phyloP scores from a whole-genome alignment of 2,888 invertebrate genomes.

The Drosophila niveifrons region DNA sequence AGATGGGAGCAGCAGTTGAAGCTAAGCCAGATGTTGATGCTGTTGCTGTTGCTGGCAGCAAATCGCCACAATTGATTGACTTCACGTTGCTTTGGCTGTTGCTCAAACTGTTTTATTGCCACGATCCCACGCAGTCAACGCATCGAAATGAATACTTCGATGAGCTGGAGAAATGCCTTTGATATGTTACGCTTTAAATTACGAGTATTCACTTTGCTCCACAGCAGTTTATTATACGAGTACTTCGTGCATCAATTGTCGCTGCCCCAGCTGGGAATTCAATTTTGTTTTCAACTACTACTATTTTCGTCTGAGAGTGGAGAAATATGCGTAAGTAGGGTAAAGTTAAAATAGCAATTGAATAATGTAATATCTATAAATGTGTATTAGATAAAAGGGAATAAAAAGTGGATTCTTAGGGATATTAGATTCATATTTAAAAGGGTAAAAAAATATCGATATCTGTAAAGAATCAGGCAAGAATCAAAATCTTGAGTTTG shows the following conservation, averaged over 20 bases:
- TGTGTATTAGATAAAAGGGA: too few species aligned
- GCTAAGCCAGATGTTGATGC: conserved; percentile 7
- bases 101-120: conserved; percentile 49
- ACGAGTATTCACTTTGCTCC: conserved; percentile 15
- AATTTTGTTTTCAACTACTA: conserved; percentile 4
- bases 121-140: conserved; percentile 26
- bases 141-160: conserved; percentile 39
- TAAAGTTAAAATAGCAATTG: background rate
- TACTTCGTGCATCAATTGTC: conserved; percentile 10
- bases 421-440: too few species aligned
- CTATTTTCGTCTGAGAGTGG: background rate
- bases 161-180: conserved; percentile 28
- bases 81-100: conserved; percentile 34
- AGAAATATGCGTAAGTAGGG: background rate
- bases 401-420: too few species aligned
- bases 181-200: conserved; percentile 34
- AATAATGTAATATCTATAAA: background rate
- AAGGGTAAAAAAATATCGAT: too few species aligned
- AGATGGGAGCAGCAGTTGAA: background rate
- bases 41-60: conserved; percentile 16
- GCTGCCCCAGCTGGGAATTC: conserved; percentile 6
- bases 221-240: conserved; percentile 19
- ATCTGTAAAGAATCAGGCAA: too few species aligned
- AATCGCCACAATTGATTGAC: conserved; percentile 66
- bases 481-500: too few species aligned